A percentile compares a stretch with the other conserved stretches of the same genome.
Conservation (phyloP, 2,113 vertebrate species). For the Procapra przewalskii region DNA sequence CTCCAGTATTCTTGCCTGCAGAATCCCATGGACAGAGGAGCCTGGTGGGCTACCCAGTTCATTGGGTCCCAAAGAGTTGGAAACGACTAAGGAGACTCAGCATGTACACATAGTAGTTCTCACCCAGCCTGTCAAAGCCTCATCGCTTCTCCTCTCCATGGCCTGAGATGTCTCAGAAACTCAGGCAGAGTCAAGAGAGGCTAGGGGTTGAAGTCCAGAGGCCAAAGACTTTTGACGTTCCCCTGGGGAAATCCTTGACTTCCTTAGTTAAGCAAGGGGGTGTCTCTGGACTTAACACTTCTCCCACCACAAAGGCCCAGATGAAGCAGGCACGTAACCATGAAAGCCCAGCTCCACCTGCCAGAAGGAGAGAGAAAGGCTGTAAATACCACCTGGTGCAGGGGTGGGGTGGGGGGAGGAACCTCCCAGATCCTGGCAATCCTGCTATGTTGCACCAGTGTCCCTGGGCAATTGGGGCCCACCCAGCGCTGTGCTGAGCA, state of each 20-base stretch:
- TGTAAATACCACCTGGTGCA: rapidly evolving
- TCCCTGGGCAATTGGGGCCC: background rate
- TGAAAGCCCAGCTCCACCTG: background rate
- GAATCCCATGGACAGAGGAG: background rate
- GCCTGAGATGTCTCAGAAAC: background rate
- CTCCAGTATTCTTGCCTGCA: background rate
- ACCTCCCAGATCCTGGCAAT: background rate
- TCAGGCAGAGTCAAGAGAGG: background rate
- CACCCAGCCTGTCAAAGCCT: background rate
- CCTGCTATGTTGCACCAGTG: rapidly evolving
- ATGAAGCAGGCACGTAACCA: background rate
- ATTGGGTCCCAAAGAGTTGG: background rate
- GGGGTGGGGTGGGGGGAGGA: background rate
- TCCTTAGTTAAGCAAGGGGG: background rate
- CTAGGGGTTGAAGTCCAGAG: background rate
- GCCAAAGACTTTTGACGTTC: background rate
- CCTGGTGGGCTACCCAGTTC: background rate
- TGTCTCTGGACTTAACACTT: background rate
- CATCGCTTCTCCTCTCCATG: background rate
- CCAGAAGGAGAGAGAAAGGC: background rate
- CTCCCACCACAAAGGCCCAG: background rate
- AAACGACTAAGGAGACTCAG: background rate
- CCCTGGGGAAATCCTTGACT: background rate
- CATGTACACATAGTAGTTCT: background rate
- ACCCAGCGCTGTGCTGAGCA: background rate